A percentile compares a stretch with the other conserved stretches of the same genome.
Evolutionary conservation across 2,888 invertebrate species (phyloP).

Genomic region (Meghimatium bilineatum): DNA sequence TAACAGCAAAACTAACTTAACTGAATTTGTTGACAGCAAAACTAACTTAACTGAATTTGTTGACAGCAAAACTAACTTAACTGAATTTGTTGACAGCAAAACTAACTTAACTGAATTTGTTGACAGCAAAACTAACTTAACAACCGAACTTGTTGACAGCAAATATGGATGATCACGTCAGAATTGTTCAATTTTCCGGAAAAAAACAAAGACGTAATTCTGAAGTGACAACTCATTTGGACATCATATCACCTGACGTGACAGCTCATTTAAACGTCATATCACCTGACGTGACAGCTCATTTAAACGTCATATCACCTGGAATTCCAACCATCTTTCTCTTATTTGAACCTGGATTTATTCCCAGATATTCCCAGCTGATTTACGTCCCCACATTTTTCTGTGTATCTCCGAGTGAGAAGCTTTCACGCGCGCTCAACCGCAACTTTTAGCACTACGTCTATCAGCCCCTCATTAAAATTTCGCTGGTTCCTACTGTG

Average conservation of each 20-base stretch:
- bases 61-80: too few relatives aligned
- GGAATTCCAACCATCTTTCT: not conserved
- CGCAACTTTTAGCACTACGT: constrained; percentile 22
- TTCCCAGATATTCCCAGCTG: not conserved
- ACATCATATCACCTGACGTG: too few relatives aligned
- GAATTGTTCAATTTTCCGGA: too few relatives aligned
- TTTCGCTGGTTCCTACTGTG: constrained; percentile 5
- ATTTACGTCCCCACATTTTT: constrained; percentile 27
- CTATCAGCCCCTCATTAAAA: constrained; percentile 25
- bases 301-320: not conserved
- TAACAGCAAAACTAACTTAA: too few relatives aligned
- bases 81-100: too few relatives aligned
- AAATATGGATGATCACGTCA: too few relatives aligned
- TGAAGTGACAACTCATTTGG: not conserved
- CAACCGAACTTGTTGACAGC: too few relatives aligned
- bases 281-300: not conserved
- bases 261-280: too few relatives aligned
- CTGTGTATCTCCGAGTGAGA: not conserved
- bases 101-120: too few relatives aligned
- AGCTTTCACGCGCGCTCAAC: not conserved
- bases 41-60: too few relatives aligned
- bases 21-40: too few relatives aligned
- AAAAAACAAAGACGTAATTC: not conserved
- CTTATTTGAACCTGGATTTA: not conserved
- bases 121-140: too few relatives aligned